Conservation (phyloP, 1,140 invertebrate species). For the Danaus plexippus region DNA sequence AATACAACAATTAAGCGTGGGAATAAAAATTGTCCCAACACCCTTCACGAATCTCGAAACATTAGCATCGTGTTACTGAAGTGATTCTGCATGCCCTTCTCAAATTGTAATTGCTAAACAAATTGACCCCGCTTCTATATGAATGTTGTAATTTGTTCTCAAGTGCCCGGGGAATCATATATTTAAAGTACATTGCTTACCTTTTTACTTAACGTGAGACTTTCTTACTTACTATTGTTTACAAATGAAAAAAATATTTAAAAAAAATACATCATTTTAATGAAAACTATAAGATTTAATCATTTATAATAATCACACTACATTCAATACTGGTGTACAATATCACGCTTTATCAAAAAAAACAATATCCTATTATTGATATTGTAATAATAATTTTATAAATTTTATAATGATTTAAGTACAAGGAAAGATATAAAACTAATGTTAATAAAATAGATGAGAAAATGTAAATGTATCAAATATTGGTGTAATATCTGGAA, state of each 20-base stretch:
- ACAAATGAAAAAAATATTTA: no score
- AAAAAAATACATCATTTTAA: no score
- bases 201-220: slow-evolving; percentile 9
- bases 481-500: no score
- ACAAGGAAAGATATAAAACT: not conserved
- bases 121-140: slow-evolving; percentile 26
- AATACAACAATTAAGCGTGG: slow-evolving; percentile 35
- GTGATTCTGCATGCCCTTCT: slow-evolving; percentile 27
- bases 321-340: no score
- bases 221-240: no score
- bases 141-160: slow-evolving; percentile 29
- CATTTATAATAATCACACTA: no score
- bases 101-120: slow-evolving; percentile 48
- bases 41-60: slow-evolving; percentile 33
- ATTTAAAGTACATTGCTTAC: slow-evolving; percentile 4
- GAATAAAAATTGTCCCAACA: slow-evolving; percentile 33
- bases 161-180: slow-evolving; percentile 16
- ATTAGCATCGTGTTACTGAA: slow-evolving; percentile 40
- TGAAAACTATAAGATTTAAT: no score
- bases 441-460: not conserved
- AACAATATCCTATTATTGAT: no score
- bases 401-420: not conserved
- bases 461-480: no score
- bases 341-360: no score
- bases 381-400: no score